These are phyloP conservation scores for Tupaia tana DNA, from an alignment of 2,113 vertebrate species.

Conservation along the genomic window DNA sequence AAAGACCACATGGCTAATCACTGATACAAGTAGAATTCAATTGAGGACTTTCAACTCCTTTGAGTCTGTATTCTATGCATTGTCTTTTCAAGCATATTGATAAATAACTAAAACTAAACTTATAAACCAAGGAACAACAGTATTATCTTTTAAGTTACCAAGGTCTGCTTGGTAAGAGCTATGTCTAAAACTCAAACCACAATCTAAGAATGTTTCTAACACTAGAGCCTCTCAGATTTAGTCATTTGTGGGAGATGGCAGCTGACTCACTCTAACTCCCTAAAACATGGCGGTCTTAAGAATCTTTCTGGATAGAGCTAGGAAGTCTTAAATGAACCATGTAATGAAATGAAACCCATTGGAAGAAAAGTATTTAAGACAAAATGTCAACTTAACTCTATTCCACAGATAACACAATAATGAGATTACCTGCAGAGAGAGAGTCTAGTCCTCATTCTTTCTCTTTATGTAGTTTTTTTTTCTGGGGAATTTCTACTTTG, in stretches of 20 bases:
- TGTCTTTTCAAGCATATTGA: background rate
- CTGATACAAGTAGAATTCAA: background rate
- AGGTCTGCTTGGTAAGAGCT: background rate
- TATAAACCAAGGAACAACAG: background rate
- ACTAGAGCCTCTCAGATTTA: background rate
- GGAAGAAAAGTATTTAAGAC: constrained; percentile 32
- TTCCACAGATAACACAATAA: background rate
- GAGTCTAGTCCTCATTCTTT: background rate
- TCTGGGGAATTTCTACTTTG: constrained; percentile 17
- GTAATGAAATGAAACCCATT: constrained; percentile 39
- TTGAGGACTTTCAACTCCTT: background rate
- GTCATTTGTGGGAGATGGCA: background rate
- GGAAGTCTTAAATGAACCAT: constrained; percentile 30
- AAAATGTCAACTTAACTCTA: background rate
- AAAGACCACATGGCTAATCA: background rate
- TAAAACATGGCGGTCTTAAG: background rate
- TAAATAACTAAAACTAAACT: background rate
- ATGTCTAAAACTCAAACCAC: background rate
- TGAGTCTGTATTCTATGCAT: background rate
- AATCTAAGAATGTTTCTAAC: background rate
- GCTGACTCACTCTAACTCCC: background rate
- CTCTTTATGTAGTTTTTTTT: background rate
- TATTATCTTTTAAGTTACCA: background rate
- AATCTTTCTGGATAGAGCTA: background rate
- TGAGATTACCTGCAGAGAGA: background rate